phyloP scores from a whole-genome alignment of 1,140 invertebrate species.

The Nixonia krombeini region DNA sequence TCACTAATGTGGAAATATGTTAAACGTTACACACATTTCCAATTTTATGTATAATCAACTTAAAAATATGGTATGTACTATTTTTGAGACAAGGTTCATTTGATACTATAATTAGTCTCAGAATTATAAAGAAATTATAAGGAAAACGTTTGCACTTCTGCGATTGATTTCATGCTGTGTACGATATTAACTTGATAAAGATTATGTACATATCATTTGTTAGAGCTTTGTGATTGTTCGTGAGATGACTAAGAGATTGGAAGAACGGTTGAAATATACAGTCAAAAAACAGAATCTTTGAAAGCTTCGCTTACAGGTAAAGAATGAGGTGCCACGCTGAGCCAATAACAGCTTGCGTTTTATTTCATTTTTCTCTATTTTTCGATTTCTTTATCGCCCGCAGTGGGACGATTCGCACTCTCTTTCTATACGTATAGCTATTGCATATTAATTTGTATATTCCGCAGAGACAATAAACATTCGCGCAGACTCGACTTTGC shows the following conservation, averaged over 20 bases:
- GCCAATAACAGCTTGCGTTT: conserved; percentile 12
- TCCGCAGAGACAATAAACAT: conserved; percentile 32
- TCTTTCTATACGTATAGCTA: conserved; percentile 26
- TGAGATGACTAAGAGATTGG: not conserved
- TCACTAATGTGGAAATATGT: too few relatives aligned
- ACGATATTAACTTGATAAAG: too few relatives aligned
- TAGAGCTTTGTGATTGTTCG: too few relatives aligned
- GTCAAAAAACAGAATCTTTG: not conserved
- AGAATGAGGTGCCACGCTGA: conserved; percentile 1
- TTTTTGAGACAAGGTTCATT: too few relatives aligned
- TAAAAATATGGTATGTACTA: too few relatives aligned
- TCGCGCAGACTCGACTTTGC: conserved; percentile 11
- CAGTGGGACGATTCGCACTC: conserved; percentile 19
- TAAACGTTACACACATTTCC: too few relatives aligned
- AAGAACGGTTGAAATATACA: not conserved
- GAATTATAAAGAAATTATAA: too few relatives aligned
- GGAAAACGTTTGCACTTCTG: too few relatives aligned
- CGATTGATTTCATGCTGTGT: too few relatives aligned
- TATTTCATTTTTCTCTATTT: conserved; percentile 22
- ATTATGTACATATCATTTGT: too few relatives aligned
- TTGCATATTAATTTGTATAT: conserved; percentile 38
- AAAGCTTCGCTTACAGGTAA: not conserved
- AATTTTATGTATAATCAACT: too few relatives aligned
- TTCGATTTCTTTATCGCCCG: conserved; percentile 14
- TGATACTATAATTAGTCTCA: too few relatives aligned